These are phyloP conservation scores for Cheilinus undulatus DNA, from an alignment of 2,113 vertebrate genomes.

Conservation along the genomic window DNA sequence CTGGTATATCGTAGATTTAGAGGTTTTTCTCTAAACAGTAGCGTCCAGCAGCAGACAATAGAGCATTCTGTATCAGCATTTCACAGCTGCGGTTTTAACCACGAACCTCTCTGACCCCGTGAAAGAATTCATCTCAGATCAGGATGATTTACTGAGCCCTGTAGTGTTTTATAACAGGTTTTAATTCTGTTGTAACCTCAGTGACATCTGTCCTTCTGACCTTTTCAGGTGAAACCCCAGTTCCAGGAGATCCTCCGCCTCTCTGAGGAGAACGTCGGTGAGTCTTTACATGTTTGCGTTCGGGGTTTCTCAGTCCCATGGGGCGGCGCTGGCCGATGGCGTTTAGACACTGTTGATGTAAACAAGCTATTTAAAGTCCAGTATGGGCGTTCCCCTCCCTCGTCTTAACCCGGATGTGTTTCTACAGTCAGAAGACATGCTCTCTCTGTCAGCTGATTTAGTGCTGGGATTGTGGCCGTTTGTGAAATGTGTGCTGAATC, in stretches of 20 bases:
- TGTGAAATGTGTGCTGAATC: conserved; percentile 60
- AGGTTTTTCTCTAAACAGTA: neutral
- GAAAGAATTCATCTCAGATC: neutral
- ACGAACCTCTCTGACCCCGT: neutral
- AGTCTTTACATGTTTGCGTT: conserved; percentile 72
- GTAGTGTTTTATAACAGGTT: neutral
- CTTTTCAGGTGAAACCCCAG: conserved; percentile 95
- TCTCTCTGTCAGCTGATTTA: conserved; percentile 63
- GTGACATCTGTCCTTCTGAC: conserved; percentile 8
- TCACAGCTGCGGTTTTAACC: neutral
- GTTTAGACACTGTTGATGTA: conserved; percentile 56
- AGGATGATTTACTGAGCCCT: neutral
- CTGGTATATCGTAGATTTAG: no score
- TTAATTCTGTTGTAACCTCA: neutral
- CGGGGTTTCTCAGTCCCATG: conserved; percentile 24
- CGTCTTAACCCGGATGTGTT: conserved; percentile 59
- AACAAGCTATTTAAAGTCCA: conserved; percentile 70
- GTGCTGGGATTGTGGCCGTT: conserved; percentile 66
- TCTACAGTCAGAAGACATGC: conserved; percentile 58
- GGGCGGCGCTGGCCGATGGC: conserved; percentile 48
- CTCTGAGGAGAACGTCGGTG: conserved; percentile 98
- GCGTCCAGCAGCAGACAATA: neutral
- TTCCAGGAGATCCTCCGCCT: conserved; percentile 98
- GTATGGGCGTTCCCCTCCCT: conserved; percentile 63
- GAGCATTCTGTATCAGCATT: neutral